Evolutionary conservation across 2,888 invertebrate genomes (phyloP).

Genomic region (Torymus auratus): DNA sequence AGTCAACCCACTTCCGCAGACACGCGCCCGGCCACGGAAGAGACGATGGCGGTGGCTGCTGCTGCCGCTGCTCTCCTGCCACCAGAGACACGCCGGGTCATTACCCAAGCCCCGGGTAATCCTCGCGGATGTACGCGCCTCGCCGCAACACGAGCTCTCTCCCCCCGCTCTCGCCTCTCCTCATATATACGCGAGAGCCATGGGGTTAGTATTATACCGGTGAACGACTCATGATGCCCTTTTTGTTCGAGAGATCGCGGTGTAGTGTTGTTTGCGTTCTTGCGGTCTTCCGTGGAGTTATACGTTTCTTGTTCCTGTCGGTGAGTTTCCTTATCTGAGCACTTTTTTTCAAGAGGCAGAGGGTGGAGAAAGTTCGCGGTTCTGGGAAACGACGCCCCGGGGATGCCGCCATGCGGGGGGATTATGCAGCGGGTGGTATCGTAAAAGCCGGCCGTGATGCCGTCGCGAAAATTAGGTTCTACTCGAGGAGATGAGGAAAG

Average conservation of each 20-base stretch:
- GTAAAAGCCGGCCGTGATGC: slow-evolving; percentile 21
- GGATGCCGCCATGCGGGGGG: not conserved
- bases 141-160: not conserved
- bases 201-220: too few species aligned
- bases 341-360: too few species aligned
- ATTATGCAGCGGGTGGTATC: slow-evolving; percentile 15
- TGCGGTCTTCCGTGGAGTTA: too few species aligned
- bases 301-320: too few species aligned
- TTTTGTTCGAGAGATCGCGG: too few species aligned
- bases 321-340: too few species aligned
- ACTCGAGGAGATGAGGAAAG: not conserved
- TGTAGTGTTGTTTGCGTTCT: too few species aligned
- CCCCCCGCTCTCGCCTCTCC: not conserved
- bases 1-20: slow-evolving; percentile 48
- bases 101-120: slow-evolving; percentile 29
- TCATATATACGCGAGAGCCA: too few species aligned
- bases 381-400: not conserved
- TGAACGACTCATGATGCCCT: too few species aligned
- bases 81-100: slow-evolving; percentile 40
- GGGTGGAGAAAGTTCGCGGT: slow-evolving; percentile 6
- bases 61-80: not conserved
- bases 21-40: not conserved
- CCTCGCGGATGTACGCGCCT: slow-evolving; percentile 24
- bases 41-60: not conserved
- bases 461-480: not conserved